Evolutionary conservation across 2,113 vertebrate species (phyloP), one percentile per base, ranked within the genome.

Genomic region (Uropsilus gracilis): DNA sequence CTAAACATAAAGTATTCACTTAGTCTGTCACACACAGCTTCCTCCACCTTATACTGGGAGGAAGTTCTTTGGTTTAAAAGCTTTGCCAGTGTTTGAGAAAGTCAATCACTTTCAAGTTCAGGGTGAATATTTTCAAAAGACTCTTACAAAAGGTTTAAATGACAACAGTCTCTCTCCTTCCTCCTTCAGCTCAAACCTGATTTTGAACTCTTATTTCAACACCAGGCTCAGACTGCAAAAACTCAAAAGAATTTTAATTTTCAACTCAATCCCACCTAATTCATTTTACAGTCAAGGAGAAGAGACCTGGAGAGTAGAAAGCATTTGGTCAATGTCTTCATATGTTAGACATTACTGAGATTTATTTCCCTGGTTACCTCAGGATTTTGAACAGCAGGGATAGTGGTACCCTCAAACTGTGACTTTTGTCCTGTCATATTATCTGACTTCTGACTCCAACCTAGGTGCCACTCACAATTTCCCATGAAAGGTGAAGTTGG

Each of bases 71-170:
- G 64, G 94, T 89, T 80, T 96, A 92, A 96, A 96, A 94, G 90
- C 92, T 90, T 78, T 96, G 84, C 83, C 71, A 59, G 75, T 66
- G 63, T 96, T 96, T 97, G 86, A 96, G 90, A 96, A 96, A 96
- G 90, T 91, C 96, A 97, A 95, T 95, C 91, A 66, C 96, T 96
- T 96, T 97, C 86, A 95, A 96, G 90, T 97, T 94, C 81, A 82
- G 68, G 94, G 76, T 92, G 93, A 95, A 94, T 92, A 83, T 90
- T 96, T 95, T 97, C 96, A 97, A 97, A 97, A 89, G 87, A 73
- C 92, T 86, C 83, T 97, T 93, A 95, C 75, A 95, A 96, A 96
- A 78, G 68, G 34, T 93, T 96, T 92, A 95, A 94, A 96, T 96
- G 90, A 95, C 85, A 95, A 73, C 32, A 78, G 50, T 83, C 68